Base-by-base conservation (phyloP, 2,113 vertebrate species). In the Vombatus ursinus region DNA sequence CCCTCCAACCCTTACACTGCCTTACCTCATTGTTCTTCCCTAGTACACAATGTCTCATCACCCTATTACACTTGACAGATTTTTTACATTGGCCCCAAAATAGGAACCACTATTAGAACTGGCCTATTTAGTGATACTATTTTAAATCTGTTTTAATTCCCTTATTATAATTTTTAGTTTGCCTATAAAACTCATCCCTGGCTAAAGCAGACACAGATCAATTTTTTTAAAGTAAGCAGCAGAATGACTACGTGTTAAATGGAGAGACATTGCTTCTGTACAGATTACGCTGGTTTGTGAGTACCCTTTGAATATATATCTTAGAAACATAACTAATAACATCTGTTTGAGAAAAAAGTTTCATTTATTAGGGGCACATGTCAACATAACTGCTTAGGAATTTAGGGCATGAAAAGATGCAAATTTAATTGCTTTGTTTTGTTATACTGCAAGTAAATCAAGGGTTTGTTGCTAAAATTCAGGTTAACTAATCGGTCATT, bases 121-220 rank as follows among this genome's bases (percentile, higher is more conserved):
- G 44, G 16, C 37, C 50, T 95, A 11, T 90, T 94, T 92, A 25
- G 47, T 96, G 52, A 84, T 52, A 91, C 57, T 95, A 91, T 92
- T 93, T 97, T 49, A 50, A 94, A 90, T 92, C 3, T 93, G 51
- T 92, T 91, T 92, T 52, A 90, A 91, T 90, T 96, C 92, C 50
- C 93, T 52, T 84, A 89, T 93, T 90, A 91, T 92, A 94, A n/a
- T 91, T 54, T 44, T 50, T 93, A 31, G 48, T 90, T 94, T 96
- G 91, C 91, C 12, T 77, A n/a, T 50, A 31, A 94, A 95, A 92
- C 24, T 94, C 37, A 93, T 90, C 44, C 93, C 68, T 77, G 68
- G 19, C 68, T 84, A 84, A 84, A 84, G 37, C 68, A 84, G 68
- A 84, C 37, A 96, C 51, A 89, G 48, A 52, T 94, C 96, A 93